phyloP scores from a whole-genome alignment of 2,888 invertebrate genomes.

The Lysandra bellargus region DNA sequence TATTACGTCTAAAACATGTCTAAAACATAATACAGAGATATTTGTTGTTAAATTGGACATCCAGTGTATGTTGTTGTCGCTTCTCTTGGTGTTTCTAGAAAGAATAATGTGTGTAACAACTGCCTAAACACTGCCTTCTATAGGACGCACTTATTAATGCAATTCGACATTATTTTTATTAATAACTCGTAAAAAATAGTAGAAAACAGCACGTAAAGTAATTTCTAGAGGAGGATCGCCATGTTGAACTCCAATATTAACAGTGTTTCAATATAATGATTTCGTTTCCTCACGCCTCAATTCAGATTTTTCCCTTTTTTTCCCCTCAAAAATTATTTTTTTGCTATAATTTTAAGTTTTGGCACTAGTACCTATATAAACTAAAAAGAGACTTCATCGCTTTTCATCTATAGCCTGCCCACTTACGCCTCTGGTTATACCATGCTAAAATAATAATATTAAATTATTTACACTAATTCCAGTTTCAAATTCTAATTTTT shows the following conservation, averaged over 20 bases:
- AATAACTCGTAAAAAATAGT: background rate
- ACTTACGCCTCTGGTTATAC: too few relatives aligned
- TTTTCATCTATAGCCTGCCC: too few relatives aligned
- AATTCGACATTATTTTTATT: background rate
- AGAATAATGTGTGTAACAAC: background rate
- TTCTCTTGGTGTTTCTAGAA: background rate
- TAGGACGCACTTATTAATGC: background rate
- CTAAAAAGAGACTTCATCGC: too few relatives aligned
- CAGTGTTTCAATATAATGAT: too few relatives aligned
- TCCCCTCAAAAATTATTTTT: too few relatives aligned
- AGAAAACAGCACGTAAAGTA: conserved; percentile 16
- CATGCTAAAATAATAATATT: too few relatives aligned
- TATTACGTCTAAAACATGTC: conserved; percentile 40
- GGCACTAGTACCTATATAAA: too few relatives aligned
- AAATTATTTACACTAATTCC: too few relatives aligned
- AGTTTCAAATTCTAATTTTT: too few relatives aligned
- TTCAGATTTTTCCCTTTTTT: too few relatives aligned
- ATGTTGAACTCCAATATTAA: conserved; percentile 34
- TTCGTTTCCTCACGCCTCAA: too few relatives aligned
- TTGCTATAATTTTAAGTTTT: too few relatives aligned
- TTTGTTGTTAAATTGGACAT: conserved; percentile 33
- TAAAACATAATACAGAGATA: conserved; percentile 36
- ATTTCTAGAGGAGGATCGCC: conserved; percentile 31
- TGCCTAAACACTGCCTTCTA: background rate
- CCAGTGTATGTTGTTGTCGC: background rate